Evolutionary conservation across 23 tunicate species (phyloP).

Genomic region (Phallusia fumigata): DNA sequence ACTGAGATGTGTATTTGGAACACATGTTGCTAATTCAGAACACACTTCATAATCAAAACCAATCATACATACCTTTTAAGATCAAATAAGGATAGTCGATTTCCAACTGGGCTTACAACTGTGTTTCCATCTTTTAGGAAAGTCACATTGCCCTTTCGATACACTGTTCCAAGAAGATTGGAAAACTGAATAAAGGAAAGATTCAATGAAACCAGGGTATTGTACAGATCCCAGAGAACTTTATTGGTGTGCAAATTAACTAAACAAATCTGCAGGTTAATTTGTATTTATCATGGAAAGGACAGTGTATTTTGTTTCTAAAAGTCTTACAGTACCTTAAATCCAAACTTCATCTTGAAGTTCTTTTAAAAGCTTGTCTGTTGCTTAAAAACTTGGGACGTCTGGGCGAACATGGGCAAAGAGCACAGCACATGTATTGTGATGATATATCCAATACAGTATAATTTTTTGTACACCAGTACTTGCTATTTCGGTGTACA

Average conservation of each 20-base stretch:
- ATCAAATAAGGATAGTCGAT: conserved; percentile 64
- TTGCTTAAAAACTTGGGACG: not conserved
- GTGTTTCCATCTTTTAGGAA: conserved; percentile 64
- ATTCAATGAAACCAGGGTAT: no score
- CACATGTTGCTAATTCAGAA: no score
- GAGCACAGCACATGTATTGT: not conserved
- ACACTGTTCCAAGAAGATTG: conserved; percentile 79
- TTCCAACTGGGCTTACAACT: conserved; percentile 85
- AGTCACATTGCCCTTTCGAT: conserved; percentile 66
- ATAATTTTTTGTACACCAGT: not conserved
- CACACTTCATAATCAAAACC: no score
- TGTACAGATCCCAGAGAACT: no score
- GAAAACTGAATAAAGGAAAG: conserved; percentile 43
- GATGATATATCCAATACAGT: not conserved
- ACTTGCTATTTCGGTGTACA: no score
- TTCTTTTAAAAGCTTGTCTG: not conserved
- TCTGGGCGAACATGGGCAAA: not conserved
- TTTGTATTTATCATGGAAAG: no score
- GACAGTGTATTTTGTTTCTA: no score
- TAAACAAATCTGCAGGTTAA: no score
- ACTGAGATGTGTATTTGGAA: no score
- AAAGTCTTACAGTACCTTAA: not conserved
- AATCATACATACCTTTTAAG: conserved; percentile 38
- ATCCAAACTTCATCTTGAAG: not conserved
- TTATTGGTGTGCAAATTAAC: no score